Percentiles rank a stretch among this genome's conserved stretches.
Evolutionary conservation across 1,140 invertebrate genomes (phyloP).

Genomic region (Archivesica marissinica): DNA sequence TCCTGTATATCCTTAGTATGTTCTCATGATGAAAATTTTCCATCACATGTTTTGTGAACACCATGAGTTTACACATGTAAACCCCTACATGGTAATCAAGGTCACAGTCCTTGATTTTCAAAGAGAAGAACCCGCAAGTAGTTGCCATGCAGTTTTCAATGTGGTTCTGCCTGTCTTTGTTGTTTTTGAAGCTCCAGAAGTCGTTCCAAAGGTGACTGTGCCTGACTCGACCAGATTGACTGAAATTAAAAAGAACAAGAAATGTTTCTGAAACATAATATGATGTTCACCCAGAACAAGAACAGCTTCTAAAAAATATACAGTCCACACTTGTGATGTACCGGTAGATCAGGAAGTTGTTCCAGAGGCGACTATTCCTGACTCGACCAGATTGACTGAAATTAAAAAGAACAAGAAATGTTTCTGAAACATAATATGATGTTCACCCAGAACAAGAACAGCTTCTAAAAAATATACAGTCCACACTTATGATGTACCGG

Average conservation of each 20-base stretch:
- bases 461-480: too few relatives aligned
- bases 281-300: too few relatives aligned
- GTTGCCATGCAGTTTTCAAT: conserved; percentile 68
- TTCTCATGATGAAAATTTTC: conserved; percentile 8
- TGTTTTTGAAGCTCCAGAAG: conserved; percentile 91
- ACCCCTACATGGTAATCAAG: conserved; percentile 27
- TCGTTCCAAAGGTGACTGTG: conserved; percentile 91
- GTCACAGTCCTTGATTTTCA: conserved; percentile 34
- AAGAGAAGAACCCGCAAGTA: conserved; percentile 34
- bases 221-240: conserved; percentile 92
- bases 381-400: conserved; percentile 91
- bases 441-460: too few relatives aligned
- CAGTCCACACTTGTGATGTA: too few relatives aligned
- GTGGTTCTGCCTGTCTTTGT: conserved; percentile 80
- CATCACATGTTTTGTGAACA: conserved; percentile 4
- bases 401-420: conserved; percentile 28
- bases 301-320: too few relatives aligned
- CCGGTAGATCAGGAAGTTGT: conserved; percentile 91
- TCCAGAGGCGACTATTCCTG: conserved; percentile 91
- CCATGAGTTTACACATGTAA: conserved; percentile 39
- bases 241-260: conserved; percentile 83
- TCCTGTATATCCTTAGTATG: neutral
- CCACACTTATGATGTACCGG: conserved; percentile 88
- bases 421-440: too few relatives aligned
- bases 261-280: too few relatives aligned